Evolutionary conservation across 2,113 vertebrate genomes (phyloP).

Genomic region (Ophthalmolycus amberensis): DNA sequence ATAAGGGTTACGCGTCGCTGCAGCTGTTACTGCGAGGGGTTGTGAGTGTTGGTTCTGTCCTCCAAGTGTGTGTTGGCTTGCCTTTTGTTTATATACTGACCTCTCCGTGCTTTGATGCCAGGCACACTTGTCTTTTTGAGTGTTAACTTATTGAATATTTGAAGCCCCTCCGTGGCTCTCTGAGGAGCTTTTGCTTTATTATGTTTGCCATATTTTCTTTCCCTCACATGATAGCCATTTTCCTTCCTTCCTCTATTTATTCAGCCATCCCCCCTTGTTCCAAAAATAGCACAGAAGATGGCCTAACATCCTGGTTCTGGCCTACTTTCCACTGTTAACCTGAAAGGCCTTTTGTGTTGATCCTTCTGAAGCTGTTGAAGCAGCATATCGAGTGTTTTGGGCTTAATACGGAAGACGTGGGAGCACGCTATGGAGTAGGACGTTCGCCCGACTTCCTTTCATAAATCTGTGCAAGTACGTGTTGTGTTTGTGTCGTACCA

Average conservation of each 20-base stretch:
- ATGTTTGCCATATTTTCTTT: conserved; percentile 48
- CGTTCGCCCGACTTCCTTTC: conserved; percentile 5
- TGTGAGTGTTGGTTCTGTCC: conserved; percentile 44
- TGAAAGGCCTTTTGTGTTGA: conserved; percentile 65
- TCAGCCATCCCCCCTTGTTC: conserved; percentile 41
- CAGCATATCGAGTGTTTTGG: conserved; percentile 30
- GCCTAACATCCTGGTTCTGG: conserved; percentile 60
- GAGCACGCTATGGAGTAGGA: conserved; percentile 29
- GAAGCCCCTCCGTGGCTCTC: conserved; percentile 47
- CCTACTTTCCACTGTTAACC: conserved; percentile 52
- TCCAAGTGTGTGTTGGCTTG: conserved; percentile 61
- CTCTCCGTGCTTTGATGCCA: conserved; percentile 70
- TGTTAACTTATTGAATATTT: conserved; percentile 83
- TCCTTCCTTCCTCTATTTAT: conserved; percentile 74
- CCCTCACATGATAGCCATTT: conserved; percentile 50
- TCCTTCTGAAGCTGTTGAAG: conserved; percentile 34
- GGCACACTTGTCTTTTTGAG: conserved; percentile 71
- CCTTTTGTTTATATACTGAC: conserved; percentile 67
- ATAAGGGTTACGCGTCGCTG: conserved; percentile 24
- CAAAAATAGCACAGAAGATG: conserved; percentile 65
- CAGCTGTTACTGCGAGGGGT: conserved; percentile 50
- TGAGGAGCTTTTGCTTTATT: conserved; percentile 66
- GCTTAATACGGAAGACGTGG: conserved; percentile 20
- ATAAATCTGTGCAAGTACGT: conserved; percentile 32
- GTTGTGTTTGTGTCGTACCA: conserved; percentile 37